Evolutionary conservation across 2,797 vertebrate species (phyloP).

Genomic region (Thamnophis elegans): DNA sequence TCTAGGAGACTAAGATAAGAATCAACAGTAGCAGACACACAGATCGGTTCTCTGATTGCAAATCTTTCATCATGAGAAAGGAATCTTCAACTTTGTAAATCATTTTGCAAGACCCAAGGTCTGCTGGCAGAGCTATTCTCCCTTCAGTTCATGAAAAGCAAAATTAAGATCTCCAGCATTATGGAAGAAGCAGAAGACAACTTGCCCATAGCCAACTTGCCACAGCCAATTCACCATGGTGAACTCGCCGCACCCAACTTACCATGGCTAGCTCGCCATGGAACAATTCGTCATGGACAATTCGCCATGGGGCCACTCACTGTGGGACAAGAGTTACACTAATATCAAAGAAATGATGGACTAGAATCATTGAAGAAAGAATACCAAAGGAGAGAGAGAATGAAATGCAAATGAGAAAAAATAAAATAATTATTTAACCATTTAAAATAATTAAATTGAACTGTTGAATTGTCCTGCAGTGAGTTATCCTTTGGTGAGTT

Average conservation of each 20-base stretch:
- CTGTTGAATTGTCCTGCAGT: no score
- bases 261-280: accelerated
- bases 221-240: not conserved
- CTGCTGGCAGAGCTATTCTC: not conserved
- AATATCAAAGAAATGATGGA: not conserved
- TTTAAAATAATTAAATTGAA: no score
- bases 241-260: no score
- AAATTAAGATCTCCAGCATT: no score
- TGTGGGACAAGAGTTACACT: not conserved
- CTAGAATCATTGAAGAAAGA: not conserved
- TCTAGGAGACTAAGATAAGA: not conserved
- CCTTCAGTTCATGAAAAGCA: not conserved
- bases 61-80: not conserved
- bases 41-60: not conserved
- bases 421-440: not conserved
- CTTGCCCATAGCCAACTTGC: no score
- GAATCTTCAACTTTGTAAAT: not conserved
- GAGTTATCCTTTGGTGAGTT: no score
- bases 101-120: not conserved
- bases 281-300: no score
- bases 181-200: not conserved
- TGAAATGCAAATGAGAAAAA: not conserved
- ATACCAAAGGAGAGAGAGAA: not conserved
- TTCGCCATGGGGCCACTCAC: no score
- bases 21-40: slow-evolving; percentile 1